These are phyloP conservation scores for Tetraodon nigroviridis DNA, from an alignment of 2,113 vertebrate species.

Conservation along the genomic window DNA sequence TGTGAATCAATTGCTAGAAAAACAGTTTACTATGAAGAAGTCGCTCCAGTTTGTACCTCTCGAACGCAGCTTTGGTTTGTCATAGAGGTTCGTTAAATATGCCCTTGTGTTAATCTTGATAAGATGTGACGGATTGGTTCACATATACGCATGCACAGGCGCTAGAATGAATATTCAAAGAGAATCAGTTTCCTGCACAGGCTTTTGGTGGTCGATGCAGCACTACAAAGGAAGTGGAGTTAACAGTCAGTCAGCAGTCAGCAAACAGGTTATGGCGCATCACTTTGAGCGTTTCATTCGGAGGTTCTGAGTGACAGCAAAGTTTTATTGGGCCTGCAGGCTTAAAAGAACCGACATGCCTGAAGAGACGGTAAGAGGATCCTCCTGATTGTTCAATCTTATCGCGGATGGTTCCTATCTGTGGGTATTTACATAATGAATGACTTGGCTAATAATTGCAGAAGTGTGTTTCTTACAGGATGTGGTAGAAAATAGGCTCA, in stretches of 20 bases:
- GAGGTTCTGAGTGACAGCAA: not conserved
- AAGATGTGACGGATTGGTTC: not conserved
- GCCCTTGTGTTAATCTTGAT: accelerated
- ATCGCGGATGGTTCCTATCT: no score
- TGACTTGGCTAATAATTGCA: no score
- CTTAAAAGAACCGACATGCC: not conserved
- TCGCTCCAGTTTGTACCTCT: not conserved
- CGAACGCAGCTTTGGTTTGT: not conserved
- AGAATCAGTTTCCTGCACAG: constrained; percentile 50
- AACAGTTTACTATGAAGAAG: constrained; percentile 10
- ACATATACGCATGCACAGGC: constrained; percentile 1
- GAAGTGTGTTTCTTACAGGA: no score
- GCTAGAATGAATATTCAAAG: constrained; percentile 30
- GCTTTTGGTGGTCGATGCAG: constrained; percentile 24
- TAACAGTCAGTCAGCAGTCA: not conserved
- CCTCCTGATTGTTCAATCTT: no score
- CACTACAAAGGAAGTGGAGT: constrained; percentile 24
- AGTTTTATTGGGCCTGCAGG: constrained; percentile 1
- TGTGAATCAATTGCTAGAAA: constrained; percentile 33
- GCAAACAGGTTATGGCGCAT: not conserved
- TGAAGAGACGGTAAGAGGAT: no score
- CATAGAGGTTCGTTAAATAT: not conserved
- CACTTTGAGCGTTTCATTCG: constrained; percentile 7
- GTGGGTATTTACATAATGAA: no score
- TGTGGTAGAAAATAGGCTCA: no score